Base-by-base conservation (phyloP, 2,113 vertebrate genomes). In the Austrofundulus limnaeus region DNA sequence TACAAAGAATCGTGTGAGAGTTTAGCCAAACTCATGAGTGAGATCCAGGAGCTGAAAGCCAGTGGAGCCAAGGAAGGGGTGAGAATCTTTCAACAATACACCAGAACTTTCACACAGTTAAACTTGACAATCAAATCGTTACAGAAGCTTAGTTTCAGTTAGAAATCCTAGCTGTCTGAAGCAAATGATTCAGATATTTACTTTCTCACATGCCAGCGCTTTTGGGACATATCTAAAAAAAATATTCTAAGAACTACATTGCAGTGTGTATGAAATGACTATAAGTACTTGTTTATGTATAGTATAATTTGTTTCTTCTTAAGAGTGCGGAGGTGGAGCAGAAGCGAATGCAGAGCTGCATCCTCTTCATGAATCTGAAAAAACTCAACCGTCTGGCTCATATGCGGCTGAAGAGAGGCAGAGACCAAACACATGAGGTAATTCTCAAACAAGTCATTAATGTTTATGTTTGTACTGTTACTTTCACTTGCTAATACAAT, bases 391-490 rank as follows among this genome's bases (percentile, higher is more conserved):
- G 97, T 4, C 78, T 99, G 84, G 96, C 97, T 38, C 97, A 99
- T 24, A 98, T 98, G 84, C 91, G 96, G 1, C 90, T 98, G 20
- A 99, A 99, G 91, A 96, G 92, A 60, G 94, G 94, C 31, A 90
- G 97, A 72, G 97, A 99, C 75, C 96, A 98, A 83, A 99, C 97
- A 20, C 96, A 99, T 0, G 97, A 98, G 93, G 97, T 98, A 82
- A 66, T 3, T 23, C 19, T 7, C 24, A 16, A 39, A 34, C 19
- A 24, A 39, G 17, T 51, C n/a, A 20, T 2, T 19, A 2, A 42
- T 47, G 19, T 10, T 37, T 25, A 43, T 19, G 4, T 61, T 64
- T 6, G 1, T 10, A 12, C 10, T 49, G 7, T 75, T 3, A n/a
- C 2, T 31, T 41, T 54, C 3, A 51, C 63, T 71, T 55, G 4